Conservation (phyloP, 1,140 invertebrate genomes). For the Bombus confusus region DNA sequence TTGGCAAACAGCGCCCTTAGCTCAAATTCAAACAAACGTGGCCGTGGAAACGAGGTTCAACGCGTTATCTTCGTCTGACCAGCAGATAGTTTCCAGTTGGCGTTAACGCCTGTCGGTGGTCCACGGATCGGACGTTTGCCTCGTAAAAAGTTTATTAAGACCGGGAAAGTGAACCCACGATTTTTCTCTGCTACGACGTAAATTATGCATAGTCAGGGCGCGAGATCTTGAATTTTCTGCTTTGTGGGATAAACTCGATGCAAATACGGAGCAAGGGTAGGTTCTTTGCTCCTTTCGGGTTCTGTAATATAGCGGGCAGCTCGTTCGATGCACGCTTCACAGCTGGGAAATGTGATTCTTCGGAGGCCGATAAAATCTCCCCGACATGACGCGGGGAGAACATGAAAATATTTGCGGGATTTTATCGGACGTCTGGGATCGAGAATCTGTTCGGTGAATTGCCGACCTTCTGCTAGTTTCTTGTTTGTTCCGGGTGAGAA, state of each 20-base stretch:
- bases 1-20: conserved; percentile 10
- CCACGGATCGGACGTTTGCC: no score
- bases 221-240: not conserved
- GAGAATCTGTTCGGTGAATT: not conserved
- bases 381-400: not conserved
- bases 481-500: not conserved
- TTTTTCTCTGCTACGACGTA: no score
- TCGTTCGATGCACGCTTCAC: not conserved
- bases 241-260: conserved; percentile 14
- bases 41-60: no score
- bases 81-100: not conserved
- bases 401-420: conserved; percentile 33
- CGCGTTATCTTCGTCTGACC: not conserved
- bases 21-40: conserved; percentile 24
- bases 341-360: conserved; percentile 32
- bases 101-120: no score
- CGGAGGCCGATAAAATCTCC: conserved; percentile 13
- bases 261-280: not conserved
- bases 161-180: not conserved
- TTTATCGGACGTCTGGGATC: not conserved
- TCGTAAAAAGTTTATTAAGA: not conserved
- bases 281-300: not conserved
- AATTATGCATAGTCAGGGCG: not conserved
- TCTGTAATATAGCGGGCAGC: not conserved
- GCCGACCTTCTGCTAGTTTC: not conserved